A percentile compares a stretch with the other conserved stretches of the same genome.
Evolutionary conservation across 2,113 vertebrate species (phyloP).

Genomic region (Macrotus californicus): DNA sequence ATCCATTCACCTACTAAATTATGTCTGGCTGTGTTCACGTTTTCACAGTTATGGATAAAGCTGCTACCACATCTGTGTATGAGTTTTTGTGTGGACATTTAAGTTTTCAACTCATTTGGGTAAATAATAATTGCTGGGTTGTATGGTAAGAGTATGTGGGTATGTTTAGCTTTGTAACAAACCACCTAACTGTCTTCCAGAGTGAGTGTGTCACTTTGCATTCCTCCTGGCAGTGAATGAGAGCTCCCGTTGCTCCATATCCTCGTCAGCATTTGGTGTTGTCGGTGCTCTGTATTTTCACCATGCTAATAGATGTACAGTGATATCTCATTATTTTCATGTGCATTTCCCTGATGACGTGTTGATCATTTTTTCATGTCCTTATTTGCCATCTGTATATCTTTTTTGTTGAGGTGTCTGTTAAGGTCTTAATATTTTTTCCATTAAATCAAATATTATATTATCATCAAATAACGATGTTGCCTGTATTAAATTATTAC

Average conservation of each 20-base stretch:
- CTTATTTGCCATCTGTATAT: not conserved
- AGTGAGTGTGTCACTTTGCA: not conserved
- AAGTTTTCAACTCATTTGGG: conserved; percentile 17
- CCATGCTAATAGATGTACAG: not conserved
- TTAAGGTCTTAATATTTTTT: not conserved
- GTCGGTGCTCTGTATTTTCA: not conserved
- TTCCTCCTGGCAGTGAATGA: not conserved
- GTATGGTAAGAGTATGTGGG: not conserved
- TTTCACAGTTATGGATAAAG: not conserved
- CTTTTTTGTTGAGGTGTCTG: not conserved
- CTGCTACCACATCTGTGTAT: not conserved
- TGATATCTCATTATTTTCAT: not conserved
- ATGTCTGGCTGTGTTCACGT: not conserved
- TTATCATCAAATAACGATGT: not conserved
- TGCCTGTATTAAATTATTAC: not conserved
- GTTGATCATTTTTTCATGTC: not conserved
- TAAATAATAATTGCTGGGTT: not conserved
- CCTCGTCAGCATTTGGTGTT: not conserved
- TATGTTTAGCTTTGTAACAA: not conserved
- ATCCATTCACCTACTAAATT: not conserved
- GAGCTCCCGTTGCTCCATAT: not conserved
- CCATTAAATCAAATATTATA: not conserved
- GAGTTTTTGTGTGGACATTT: not conserved
- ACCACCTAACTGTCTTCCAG: not conserved
- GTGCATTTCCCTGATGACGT: not conserved